Evolutionary conservation across 1,140 invertebrate species (phyloP).

Genomic region (Diorhabda carinulata): DNA sequence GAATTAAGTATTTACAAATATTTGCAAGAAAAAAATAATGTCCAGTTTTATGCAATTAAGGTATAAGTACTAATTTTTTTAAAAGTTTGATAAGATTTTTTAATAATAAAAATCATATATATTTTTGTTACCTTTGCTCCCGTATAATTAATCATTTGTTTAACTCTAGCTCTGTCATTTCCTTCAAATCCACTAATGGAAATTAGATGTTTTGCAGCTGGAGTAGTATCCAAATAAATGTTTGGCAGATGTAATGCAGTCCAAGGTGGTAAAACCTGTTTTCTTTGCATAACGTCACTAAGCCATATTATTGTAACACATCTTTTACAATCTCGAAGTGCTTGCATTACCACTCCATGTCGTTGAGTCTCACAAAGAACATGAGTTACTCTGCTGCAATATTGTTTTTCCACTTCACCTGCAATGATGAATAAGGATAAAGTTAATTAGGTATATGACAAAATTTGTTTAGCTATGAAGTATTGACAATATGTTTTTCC

Average conservation of each 20-base stretch:
- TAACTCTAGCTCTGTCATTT: constrained; percentile 76
- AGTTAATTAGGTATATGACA: too few relatives aligned
- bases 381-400: constrained; percentile 83
- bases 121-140: constrained; percentile 70
- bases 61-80: too few relatives aligned
- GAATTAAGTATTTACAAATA: too few relatives aligned
- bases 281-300: constrained; percentile 79
- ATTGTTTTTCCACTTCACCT: constrained; percentile 78
- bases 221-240: constrained; percentile 72
- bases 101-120: too few relatives aligned
- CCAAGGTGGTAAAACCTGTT: constrained; percentile 82
- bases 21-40: too few relatives aligned
- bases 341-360: constrained; percentile 82
- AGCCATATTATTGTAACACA: constrained; percentile 94
- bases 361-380: constrained; percentile 86
- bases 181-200: constrained; percentile 81
- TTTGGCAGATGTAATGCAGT: constrained; percentile 87
- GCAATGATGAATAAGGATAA: not conserved
- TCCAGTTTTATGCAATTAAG: too few relatives aligned
- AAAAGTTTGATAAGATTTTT: too few relatives aligned
- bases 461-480: too few relatives aligned
- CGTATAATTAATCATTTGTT: constrained; percentile 75
- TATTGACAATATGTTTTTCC: too few relatives aligned
- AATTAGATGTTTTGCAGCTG: constrained; percentile 67
- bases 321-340: constrained; percentile 50